Conservation (phyloP, 2,797 vertebrate genomes). For the Anableps anableps region DNA sequence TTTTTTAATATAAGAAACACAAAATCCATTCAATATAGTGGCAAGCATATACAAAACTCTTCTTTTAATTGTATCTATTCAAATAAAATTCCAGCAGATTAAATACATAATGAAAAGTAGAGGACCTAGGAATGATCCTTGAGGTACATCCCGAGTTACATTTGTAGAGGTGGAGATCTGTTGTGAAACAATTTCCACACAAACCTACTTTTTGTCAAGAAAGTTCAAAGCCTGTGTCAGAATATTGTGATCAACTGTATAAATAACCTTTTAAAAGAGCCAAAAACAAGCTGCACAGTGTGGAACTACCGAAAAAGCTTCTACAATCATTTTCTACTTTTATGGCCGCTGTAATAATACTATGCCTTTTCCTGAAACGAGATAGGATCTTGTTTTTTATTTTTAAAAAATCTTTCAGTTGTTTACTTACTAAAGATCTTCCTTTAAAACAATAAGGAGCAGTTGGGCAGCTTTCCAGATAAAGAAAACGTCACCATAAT, state of each 20-base stretch:
- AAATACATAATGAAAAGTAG: background rate
- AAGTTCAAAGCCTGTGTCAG: background rate
- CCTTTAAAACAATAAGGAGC: too few relatives aligned
- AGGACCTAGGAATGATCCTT: background rate
- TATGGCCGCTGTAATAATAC: background rate
- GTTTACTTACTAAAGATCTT: background rate
- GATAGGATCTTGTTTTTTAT: background rate
- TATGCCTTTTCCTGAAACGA: background rate
- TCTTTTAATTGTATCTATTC: background rate
- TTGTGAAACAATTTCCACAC: background rate
- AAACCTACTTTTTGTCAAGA: background rate
- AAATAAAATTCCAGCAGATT: background rate
- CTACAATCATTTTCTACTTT: background rate
- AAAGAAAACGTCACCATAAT: background rate
- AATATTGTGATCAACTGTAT: background rate
- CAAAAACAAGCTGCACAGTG: background rate
- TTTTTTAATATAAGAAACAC: background rate
- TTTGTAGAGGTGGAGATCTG: background rate
- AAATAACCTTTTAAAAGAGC: background rate
- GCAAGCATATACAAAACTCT: background rate
- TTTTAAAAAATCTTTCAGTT: background rate
- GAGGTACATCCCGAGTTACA: background rate
- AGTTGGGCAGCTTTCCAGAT: background rate
- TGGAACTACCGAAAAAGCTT: background rate
- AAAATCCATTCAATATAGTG: background rate